These are phyloP conservation scores for Cryptoprocta ferox DNA, from an alignment of 2,797 vertebrate genomes.

Conservation along the genomic window DNA sequence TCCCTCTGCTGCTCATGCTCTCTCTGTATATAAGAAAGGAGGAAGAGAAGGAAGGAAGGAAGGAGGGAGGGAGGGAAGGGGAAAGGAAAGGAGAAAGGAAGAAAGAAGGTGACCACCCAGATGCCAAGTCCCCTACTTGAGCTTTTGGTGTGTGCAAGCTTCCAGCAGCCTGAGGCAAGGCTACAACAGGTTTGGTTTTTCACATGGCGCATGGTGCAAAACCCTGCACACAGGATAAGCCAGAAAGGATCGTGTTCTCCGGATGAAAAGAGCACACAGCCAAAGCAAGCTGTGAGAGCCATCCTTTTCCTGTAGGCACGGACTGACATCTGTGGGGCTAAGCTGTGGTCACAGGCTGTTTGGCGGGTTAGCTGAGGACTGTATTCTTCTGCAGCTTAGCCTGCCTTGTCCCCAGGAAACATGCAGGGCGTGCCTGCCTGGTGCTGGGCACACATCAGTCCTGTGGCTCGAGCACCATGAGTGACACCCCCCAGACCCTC, in stretches of 20 bases:
- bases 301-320: neutral
- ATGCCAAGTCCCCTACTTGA: neutral
- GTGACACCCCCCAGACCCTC: neutral
- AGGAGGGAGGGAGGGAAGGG: too few relatives aligned
- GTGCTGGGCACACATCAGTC: too few relatives aligned
- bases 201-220: neutral
- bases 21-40: too few relatives aligned
- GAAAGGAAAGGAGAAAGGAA: too few relatives aligned
- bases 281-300: neutral
- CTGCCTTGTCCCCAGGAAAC: neutral
- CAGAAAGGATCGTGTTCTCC: neutral
- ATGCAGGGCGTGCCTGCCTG: fast-evolving
- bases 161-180: neutral
- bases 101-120: too few relatives aligned
- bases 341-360: too few relatives aligned
- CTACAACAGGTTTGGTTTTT: neutral
- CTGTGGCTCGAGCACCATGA: neutral
- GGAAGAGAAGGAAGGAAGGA: too few relatives aligned
- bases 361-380: neutral
- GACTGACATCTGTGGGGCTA: neutral
- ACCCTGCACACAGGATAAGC: neutral
- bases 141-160: neutral
- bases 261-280: neutral
- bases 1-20: too few relatives aligned
- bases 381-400: too few relatives aligned